Evolutionary conservation across 2,888 invertebrate species (phyloP).

Genomic region (Hirtodrosophila cameraria): DNA sequence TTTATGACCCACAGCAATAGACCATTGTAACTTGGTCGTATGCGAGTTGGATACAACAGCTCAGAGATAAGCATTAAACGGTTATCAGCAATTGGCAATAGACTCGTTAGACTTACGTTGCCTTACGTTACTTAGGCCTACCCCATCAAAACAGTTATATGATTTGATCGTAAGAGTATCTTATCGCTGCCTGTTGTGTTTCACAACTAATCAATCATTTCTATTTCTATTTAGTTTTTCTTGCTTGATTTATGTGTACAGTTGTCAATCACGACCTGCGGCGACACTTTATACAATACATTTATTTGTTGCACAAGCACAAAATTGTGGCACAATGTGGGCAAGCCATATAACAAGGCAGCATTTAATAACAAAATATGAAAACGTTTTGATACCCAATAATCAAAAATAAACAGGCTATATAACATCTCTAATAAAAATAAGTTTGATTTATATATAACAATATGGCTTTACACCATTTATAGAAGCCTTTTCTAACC

Average conservation of each 20-base stretch:
- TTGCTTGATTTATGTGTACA: slow-evolving; percentile 33
- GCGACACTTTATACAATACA: background rate
- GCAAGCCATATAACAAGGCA: slow-evolving; percentile 11
- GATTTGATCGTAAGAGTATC: background rate
- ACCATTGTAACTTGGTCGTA: slow-evolving; percentile 5
- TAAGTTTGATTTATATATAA: no score
- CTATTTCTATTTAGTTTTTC: slow-evolving; percentile 10
- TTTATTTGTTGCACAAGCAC: slow-evolving; percentile 9
- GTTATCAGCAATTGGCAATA: slow-evolving; percentile 30
- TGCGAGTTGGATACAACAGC: slow-evolving; percentile 16
- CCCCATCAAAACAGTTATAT: background rate
- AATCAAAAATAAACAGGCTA: no score
- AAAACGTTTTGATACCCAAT: no score
- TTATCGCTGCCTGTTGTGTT: background rate
- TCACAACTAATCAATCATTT: slow-evolving; percentile 44
- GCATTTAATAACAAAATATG: background rate
- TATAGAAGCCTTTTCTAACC: no score
- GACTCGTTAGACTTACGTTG: background rate
- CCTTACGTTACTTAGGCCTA: background rate
- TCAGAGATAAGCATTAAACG: slow-evolving; percentile 37
- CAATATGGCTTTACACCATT: no score
- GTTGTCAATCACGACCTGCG: slow-evolving; percentile 9
- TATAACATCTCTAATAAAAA: no score
- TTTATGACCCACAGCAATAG: slow-evolving; percentile 27
- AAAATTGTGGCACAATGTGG: slow-evolving; percentile 10